Evolutionary conservation across 2,888 invertebrate species (phyloP).

Genomic region (Aphrophora alni): DNA sequence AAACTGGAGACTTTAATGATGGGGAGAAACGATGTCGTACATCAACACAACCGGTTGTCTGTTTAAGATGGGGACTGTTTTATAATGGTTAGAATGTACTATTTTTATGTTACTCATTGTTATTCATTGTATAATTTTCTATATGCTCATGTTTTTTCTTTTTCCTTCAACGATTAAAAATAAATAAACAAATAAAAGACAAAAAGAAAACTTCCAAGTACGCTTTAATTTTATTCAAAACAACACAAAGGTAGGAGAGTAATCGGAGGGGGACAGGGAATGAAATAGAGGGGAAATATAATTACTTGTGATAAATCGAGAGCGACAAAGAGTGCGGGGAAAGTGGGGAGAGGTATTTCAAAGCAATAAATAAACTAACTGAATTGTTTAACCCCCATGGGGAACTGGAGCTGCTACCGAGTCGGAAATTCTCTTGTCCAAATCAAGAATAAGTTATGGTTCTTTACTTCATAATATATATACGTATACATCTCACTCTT

Average conservation of each 20-base stretch:
- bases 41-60: no score
- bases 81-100: no score
- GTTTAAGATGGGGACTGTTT: no score
- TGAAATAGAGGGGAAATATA: background rate
- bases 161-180: no score
- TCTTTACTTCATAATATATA: background rate
- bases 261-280: background rate
- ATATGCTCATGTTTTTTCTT: no score
- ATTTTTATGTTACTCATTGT: no score
- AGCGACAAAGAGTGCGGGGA: background rate
- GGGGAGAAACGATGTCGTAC: background rate
- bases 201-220: no score
- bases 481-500: background rate
- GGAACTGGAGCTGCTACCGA: background rate
- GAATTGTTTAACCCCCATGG: background rate
- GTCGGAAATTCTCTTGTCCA: background rate
- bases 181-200: no score
- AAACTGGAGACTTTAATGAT: background rate
- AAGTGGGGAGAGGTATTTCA: background rate
- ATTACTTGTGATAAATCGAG: background rate
- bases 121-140: no score
- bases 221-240: background rate
- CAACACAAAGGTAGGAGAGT: background rate
- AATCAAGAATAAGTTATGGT: background rate
- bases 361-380: background rate